These are phyloP conservation scores for Chionodraco myersi DNA, from an alignment of 2,113 vertebrate species.

Conservation along the genomic window DNA sequence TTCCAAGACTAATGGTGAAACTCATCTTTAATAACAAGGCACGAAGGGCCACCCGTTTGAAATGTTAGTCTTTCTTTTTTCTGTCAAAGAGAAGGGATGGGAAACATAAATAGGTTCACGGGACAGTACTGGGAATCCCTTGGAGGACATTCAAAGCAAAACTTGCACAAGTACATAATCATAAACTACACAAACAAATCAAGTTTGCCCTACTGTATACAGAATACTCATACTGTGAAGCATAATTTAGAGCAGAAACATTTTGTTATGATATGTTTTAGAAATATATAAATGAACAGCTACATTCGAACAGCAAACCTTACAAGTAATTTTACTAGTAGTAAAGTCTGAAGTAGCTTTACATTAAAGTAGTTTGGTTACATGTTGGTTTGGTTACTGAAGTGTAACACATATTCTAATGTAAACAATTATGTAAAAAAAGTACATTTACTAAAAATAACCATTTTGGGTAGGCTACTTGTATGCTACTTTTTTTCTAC, in stretches of 20 bases:
- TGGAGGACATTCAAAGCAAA: neutral
- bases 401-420: too few species aligned
- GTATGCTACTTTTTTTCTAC: too few species aligned
- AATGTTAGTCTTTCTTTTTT: conserved; percentile 56
- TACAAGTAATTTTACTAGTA: too few species aligned
- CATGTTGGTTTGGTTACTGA: too few species aligned
- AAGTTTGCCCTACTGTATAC: neutral
- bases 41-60: conserved; percentile 57
- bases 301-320: neutral
- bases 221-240: neutral
- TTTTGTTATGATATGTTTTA: neutral
- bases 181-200: neutral
- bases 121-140: conserved; percentile 1
- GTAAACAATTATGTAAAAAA: too few species aligned
- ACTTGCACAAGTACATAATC: neutral
- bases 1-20: conserved; percentile 55
- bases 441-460: too few species aligned
- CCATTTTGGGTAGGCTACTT: too few species aligned
- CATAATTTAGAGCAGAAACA: neutral
- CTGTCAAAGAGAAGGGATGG: conserved; percentile 26
- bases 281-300: neutral
- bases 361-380: too few species aligned
- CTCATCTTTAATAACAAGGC: conserved; percentile 73
- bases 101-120: conserved; percentile 17
- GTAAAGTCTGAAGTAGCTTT: too few species aligned